phyloP scores from a whole-genome alignment of 2,113 vertebrate species.

The Salvelinus sp. region DNA sequence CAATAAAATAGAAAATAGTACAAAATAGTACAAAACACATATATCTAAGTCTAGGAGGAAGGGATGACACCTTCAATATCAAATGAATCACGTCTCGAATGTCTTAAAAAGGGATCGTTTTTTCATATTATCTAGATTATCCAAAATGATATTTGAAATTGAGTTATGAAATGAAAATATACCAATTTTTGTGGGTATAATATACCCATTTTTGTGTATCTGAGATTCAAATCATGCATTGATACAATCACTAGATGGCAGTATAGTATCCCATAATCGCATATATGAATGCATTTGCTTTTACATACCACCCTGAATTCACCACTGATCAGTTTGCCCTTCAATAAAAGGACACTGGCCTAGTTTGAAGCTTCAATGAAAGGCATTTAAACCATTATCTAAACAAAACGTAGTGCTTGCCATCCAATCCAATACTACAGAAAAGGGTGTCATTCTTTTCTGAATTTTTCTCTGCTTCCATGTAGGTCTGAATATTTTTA shows the following conservation, averaged over 20 bases:
- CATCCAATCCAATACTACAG: neutral
- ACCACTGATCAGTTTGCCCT: constrained; percentile 44
- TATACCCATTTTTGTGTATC: neutral
- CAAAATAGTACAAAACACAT: no score
- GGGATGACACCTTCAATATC: neutral
- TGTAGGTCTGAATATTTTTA: neutral
- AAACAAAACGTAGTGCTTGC: neutral
- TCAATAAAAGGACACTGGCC: constrained; percentile 18
- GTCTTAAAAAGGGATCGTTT: neutral
- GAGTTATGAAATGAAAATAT: neutral
- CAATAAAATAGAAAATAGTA: no score
- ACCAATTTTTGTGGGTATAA: no score
- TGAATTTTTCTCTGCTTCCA: no score
- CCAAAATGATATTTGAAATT: neutral
- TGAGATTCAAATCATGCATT: constrained; percentile 28
- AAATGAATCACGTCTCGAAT: neutral
- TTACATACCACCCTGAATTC: constrained; percentile 24
- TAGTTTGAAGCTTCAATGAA: neutral
- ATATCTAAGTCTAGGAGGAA: no score
- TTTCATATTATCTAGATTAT: neutral
- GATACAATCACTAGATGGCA: constrained; percentile 88
- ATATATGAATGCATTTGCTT: constrained; percentile 53
- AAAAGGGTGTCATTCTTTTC: neutral
- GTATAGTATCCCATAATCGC: constrained; percentile 69
- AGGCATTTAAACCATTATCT: neutral